Evolutionary conservation across 2,797 vertebrate species (phyloP), one percentile per base, ranked within the genome.

Genomic region (Onychomys arenicola): DNA sequence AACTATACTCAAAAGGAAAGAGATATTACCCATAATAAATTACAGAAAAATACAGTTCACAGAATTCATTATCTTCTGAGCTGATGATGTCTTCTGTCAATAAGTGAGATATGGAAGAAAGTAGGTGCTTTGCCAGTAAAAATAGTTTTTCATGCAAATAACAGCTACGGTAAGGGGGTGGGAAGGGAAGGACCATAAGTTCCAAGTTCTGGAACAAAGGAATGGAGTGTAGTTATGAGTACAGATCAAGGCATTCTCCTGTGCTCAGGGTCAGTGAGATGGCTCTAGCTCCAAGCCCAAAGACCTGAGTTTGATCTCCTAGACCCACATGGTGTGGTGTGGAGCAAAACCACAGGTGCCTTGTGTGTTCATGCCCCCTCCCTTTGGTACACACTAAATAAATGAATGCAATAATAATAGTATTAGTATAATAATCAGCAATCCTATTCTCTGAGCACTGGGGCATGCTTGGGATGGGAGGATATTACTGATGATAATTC

Each of bases 1-100:
- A 96, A 84, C 34, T 77, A 11, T 23, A 27, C 14, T 81, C 80
- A 84, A 63, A 86, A 7, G 32, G 11, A 5, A 40, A 46, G 82
- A 10, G 13, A 12, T 77, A 1, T 2, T 52, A 0, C 57, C 10
- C n/a, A 73, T 61, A 81, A 94, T 92, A 61, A 27, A 59, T 25
- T 40, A 71, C 87, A 92, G 34, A 67, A 84, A n/a, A 92, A 93
- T 57, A 73, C 8, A 84, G 11, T 89, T 57, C 23, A 3, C 12
- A 96, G 76, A 93, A 76, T 67, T 34, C 9, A 76, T 82, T 95
- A 7, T 67, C 29, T 91, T 85, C 65, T 90, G 49, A 75, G n/a
- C 59, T 88, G 49, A 25, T 78, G 71, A 14, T 57, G 6, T 91
- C 46, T 84, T 76, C 14, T 73, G 80, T 91, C 37, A 94, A 29